Evolutionary conservation across 2,797 vertebrate species (phyloP).

Genomic region (Antrozous pallidus): DNA sequence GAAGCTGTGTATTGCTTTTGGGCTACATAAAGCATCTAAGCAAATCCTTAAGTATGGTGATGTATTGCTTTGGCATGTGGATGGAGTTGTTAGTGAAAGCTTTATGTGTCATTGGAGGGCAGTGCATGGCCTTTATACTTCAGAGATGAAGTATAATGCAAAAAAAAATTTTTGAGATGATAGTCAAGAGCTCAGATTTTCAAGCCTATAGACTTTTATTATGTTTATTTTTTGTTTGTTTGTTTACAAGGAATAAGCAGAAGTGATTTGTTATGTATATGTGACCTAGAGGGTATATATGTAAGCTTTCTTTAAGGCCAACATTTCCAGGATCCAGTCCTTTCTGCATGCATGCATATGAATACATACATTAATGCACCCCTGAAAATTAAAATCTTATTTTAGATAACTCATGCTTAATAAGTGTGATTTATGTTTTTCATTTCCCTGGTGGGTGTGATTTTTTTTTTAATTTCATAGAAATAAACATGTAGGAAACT

Average conservation of each 20-base stretch:
- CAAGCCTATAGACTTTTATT: neutral
- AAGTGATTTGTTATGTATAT: neutral
- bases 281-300: neutral
- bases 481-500: slow-evolving; percentile 20
- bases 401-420: slow-evolving; percentile 36
- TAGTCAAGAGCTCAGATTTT: slow-evolving; percentile 28
- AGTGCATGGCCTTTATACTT: slow-evolving; percentile 31
- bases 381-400: neutral
- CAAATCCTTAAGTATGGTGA: slow-evolving; percentile 9
- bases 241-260: slow-evolving; percentile 11
- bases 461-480: neutral
- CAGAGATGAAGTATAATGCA: slow-evolving; percentile 14
- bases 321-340: neutral
- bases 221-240: slow-evolving; percentile 48
- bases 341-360: neutral
- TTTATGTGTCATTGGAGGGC: slow-evolving; percentile 60
- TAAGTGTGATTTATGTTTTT: slow-evolving; percentile 18
- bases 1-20: neutral
- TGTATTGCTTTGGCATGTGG: neutral
- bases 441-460: neutral
- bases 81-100: slow-evolving; percentile 3
- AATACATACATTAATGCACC: neutral
- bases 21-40: slow-evolving; percentile 28
- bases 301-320: neutral
- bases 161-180: slow-evolving; percentile 36